Evolutionary conservation across 2,888 invertebrate genomes (phyloP).

Genomic region (Malthinus seriepunctatus): DNA sequence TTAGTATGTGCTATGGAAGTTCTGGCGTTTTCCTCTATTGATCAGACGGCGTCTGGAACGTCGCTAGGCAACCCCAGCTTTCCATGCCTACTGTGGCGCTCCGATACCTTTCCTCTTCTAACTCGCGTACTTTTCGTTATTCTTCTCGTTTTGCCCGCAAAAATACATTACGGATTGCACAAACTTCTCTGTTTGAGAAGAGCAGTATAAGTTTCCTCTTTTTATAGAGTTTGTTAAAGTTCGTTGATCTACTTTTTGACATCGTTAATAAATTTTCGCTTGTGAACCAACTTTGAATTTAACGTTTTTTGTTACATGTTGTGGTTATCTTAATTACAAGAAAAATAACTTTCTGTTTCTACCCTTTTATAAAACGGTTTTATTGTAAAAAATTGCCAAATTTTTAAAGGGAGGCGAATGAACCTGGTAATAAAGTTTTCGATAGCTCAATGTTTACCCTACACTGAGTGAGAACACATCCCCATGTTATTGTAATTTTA

Average conservation of each 20-base stretch:
- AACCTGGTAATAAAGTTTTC: too few relatives aligned
- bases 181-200: not conserved
- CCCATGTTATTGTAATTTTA: too few relatives aligned
- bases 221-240: constrained; percentile 21
- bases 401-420: too few relatives aligned
- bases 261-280: constrained; percentile 24
- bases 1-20: constrained; percentile 31
- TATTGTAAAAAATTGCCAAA: too few relatives aligned
- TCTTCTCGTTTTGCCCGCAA: constrained; percentile 19
- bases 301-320: too few relatives aligned
- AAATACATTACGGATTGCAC: constrained; percentile 29
- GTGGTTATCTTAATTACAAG: too few relatives aligned
- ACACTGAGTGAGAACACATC: too few relatives aligned
- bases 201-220: constrained; percentile 18
- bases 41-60: constrained; percentile 50
- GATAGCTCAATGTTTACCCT: too few relatives aligned
- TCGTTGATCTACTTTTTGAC: constrained; percentile 34
- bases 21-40: constrained; percentile 43
- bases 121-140: constrained; percentile 7
- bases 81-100: constrained; percentile 15
- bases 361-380: too few relatives aligned
- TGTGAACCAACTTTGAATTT: not conserved
- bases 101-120: constrained; percentile 12
- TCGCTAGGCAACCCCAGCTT: constrained; percentile 46
- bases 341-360: too few relatives aligned